These are phyloP conservation scores for Brachionus rubens DNA, from an alignment of 1,140 invertebrate species.

Conservation along the genomic window DNA sequence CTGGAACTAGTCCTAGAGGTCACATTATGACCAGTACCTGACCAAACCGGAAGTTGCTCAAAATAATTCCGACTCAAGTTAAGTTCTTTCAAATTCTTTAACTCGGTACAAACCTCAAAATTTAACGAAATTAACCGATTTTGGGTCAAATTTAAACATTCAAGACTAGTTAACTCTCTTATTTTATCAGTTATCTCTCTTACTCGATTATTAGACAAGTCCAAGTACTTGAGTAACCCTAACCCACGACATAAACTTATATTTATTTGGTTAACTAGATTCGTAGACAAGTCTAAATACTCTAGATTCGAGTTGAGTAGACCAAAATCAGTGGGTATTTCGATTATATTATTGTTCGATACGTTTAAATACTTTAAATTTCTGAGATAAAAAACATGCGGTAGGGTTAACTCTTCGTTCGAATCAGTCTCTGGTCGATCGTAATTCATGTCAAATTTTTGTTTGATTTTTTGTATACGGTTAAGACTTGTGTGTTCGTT, in stretches of 20 bases:
- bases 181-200: constrained; percentile 16
- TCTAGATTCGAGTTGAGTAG: constrained; percentile 23
- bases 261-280: neutral
- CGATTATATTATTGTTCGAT: neutral
- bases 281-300: neutral
- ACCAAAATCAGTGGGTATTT: constrained; percentile 32
- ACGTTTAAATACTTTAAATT: neutral
- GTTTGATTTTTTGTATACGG: neutral
- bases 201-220: neutral
- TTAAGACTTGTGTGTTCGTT: neutral
- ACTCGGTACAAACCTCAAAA: constrained; percentile 10
- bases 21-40: neutral
- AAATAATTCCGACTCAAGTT: neutral
- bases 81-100: neutral
- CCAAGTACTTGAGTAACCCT: neutral
- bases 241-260: constrained; percentile 8
- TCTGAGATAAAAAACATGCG: constrained; percentile 30
- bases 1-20: neutral
- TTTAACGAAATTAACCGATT: neutral
- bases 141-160: neutral
- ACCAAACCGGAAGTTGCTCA: neutral
- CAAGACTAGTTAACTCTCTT: constrained; percentile 24
- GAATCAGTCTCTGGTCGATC: constrained; percentile 6
- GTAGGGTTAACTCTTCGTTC: neutral
- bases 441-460: constrained; percentile 18